Conservation (phyloP, 2,888 invertebrate genomes). For the Podabrus alpinus region DNA sequence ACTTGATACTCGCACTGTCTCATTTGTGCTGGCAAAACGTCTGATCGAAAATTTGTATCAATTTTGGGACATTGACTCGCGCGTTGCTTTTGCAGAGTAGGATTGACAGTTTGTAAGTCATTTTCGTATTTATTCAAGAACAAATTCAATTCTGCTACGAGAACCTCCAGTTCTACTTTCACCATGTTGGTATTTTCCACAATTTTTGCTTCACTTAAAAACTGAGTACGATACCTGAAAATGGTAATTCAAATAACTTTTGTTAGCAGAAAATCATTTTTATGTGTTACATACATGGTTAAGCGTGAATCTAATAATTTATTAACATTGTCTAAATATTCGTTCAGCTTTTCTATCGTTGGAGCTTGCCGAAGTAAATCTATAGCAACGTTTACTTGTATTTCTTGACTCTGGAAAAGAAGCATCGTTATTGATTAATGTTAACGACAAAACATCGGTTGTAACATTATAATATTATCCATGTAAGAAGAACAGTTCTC, state of each 20-base stretch:
- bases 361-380: slow-evolving; percentile 44
- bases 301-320: slow-evolving; percentile 30
- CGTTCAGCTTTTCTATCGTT: slow-evolving; percentile 35
- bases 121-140: not conserved
- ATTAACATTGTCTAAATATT: slow-evolving; percentile 10
- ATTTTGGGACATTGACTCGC: slow-evolving; percentile 35
- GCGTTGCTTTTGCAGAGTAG: slow-evolving; percentile 38
- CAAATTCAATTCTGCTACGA: not conserved
- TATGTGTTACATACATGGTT: not conserved
- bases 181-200: not conserved
- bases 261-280: not conserved
- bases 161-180: slow-evolving; percentile 18
- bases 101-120: slow-evolving; percentile 5
- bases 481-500: too few species aligned
- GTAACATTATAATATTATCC: too few species aligned
- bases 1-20: slow-evolving; percentile 42
- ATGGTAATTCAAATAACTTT: not conserved
- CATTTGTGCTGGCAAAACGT: slow-evolving; percentile 37
- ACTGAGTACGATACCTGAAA: not conserved
- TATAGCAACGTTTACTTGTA: slow-evolving; percentile 38
- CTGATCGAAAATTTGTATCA: slow-evolving; percentile 13
- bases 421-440: too few species aligned
- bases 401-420: slow-evolving; percentile 27
- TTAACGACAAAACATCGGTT: too few species aligned
- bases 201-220: not conserved